Evolutionary conservation across 2,113 vertebrate genomes (phyloP).

Genomic region (Tachysurus fulvidraco): DNA sequence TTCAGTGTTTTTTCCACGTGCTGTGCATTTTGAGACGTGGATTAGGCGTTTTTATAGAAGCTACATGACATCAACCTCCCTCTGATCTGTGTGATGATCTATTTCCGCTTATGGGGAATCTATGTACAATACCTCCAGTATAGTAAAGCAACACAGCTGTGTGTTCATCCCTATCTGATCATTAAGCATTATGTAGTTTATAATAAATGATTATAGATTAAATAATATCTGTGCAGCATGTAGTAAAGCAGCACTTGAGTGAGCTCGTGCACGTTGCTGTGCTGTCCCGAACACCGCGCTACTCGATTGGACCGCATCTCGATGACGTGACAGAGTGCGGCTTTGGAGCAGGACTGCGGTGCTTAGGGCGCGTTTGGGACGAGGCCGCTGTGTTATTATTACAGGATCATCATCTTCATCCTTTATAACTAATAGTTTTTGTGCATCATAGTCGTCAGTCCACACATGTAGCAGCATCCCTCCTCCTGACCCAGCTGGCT

Average conservation of each 20-base stretch:
- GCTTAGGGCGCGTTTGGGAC: background rate
- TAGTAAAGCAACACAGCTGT: too few relatives aligned
- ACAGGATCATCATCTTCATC: background rate
- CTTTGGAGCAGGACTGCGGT: background rate
- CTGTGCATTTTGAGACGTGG: too few relatives aligned
- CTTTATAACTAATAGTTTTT: background rate
- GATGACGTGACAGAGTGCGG: background rate
- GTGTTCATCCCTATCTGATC: too few relatives aligned
- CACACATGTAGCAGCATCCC: background rate
- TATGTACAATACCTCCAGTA: too few relatives aligned
- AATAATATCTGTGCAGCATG: background rate
- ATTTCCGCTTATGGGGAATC: too few relatives aligned
- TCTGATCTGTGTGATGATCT: too few relatives aligned
- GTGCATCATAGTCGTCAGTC: background rate
- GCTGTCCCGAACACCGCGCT: background rate
- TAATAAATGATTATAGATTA: too few relatives aligned
- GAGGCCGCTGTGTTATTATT: background rate
- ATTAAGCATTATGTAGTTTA: too few relatives aligned
- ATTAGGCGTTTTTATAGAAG: too few relatives aligned
- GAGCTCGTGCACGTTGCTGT: background rate
- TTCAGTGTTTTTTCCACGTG: too few relatives aligned
- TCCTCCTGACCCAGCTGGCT: background rate
- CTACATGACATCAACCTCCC: too few relatives aligned
- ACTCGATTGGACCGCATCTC: background rate
- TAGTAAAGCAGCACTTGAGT: background rate